phyloP scores from a whole-genome alignment of 2,888 invertebrate species.

The Ectemnius lituratus region DNA sequence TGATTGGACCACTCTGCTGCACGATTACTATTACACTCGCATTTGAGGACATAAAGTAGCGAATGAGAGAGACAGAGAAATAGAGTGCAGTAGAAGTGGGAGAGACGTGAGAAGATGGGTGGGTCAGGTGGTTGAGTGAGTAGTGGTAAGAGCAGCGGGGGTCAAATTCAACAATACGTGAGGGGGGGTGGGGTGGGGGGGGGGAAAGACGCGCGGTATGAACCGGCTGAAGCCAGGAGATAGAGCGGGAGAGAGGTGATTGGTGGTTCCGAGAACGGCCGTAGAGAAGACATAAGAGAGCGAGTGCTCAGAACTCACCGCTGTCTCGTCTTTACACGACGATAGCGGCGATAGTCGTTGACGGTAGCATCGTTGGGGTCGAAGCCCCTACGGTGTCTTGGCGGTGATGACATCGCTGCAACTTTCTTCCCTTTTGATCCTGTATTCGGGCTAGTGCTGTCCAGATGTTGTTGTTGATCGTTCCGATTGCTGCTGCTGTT shows the following conservation, averaged over 20 bases:
- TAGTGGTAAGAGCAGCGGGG: no score
- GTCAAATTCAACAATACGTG: neutral
- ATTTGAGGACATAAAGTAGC: no score
- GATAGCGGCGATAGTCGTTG: constrained; percentile 72
- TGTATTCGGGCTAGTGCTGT: constrained; percentile 50
- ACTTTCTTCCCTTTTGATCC: constrained; percentile 61
- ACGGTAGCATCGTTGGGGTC: constrained; percentile 70
- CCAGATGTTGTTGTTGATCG: constrained; percentile 16
- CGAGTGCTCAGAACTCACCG: constrained; percentile 66
- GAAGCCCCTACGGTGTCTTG: constrained; percentile 73
- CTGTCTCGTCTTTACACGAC: constrained; percentile 72
- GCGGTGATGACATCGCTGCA: constrained; percentile 70
- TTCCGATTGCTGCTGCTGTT: constrained; percentile 35
- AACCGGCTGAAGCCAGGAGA: constrained; percentile 27
- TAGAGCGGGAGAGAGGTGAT: constrained; percentile 22
- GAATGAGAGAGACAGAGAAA: no score
- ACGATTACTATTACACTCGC: no score
- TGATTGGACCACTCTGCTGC: no score
- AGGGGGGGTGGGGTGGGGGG: neutral
- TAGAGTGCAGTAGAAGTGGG: no score
- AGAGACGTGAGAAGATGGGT: no score
- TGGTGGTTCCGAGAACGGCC: neutral
- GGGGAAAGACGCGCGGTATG: neutral
- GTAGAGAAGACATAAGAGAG: neutral
- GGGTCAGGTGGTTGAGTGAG: no score